These are phyloP conservation scores for Augiades crinisus DNA, from an alignment of 2,888 invertebrate species.

Conservation along the genomic window DNA sequence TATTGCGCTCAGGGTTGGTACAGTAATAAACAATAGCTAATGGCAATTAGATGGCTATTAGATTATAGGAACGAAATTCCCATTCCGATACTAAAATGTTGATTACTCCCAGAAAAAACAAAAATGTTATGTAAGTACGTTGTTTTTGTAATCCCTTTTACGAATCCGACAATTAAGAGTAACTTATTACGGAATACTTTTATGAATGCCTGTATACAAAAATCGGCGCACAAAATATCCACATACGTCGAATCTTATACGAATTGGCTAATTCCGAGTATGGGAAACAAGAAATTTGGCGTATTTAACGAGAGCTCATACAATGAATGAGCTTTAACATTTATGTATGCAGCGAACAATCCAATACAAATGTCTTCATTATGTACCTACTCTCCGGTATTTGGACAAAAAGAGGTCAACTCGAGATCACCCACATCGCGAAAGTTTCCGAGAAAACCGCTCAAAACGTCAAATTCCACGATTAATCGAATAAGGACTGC, in stretches of 20 bases:
- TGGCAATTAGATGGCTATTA: too few species aligned
- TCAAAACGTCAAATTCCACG: constrained; percentile 62
- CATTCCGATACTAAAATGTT: neutral
- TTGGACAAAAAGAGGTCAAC: constrained; percentile 56
- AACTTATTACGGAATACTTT: constrained; percentile 13
- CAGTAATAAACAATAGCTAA: too few species aligned
- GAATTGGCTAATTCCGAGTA: constrained; percentile 21
- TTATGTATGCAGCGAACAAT: constrained; percentile 56
- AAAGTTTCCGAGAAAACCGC: constrained; percentile 64
- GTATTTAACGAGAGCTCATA: constrained; percentile 28
- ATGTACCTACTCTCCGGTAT: constrained; percentile 47
- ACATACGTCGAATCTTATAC: constrained; percentile 22
- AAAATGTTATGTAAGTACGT: neutral
- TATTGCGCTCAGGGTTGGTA: too few species aligned
- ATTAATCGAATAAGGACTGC: constrained; percentile 62
- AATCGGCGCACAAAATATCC: constrained; percentile 14
- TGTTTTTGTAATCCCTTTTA: neutral
- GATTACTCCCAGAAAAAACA: neutral
- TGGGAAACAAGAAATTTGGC: constrained; percentile 12
- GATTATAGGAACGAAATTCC: too few species aligned
- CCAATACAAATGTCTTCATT: constrained; percentile 73
- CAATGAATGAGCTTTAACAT: constrained; percentile 39
- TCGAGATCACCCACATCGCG: constrained; percentile 56
- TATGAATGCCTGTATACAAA: constrained; percentile 7
- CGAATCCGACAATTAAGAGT: constrained; percentile 9